Evolutionary conservation across 2,888 invertebrate species (phyloP).

Genomic region (Clivina fossor): DNA sequence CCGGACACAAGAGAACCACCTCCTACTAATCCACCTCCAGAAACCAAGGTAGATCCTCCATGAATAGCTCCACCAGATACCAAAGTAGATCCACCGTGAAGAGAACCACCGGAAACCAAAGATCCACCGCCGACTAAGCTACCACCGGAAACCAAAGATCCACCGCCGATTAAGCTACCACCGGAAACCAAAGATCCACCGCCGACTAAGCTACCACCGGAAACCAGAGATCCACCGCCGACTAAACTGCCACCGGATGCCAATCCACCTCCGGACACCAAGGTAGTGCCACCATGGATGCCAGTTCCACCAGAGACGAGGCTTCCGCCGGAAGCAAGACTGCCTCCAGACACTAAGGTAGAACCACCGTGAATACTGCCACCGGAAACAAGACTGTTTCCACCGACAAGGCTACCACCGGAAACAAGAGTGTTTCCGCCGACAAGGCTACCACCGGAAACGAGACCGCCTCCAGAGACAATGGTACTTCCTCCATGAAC

Average conservation of each 20-base stretch:
- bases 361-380: constrained; percentile 13
- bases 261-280: constrained; percentile 17
- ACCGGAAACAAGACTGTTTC: constrained; percentile 17
- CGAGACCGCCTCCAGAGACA: constrained; percentile 16
- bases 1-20: neutral
- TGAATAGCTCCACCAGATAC: constrained; percentile 2
- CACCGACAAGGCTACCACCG: constrained; percentile 10
- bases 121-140: neutral
- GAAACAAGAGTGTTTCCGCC: constrained; percentile 4
- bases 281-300: constrained; percentile 3
- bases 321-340: constrained; percentile 17
- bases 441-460: constrained; percentile 13
- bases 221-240: constrained; percentile 11
- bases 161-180: constrained; percentile 12
- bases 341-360: constrained; percentile 13
- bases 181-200: constrained; percentile 18
- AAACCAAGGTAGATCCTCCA: neutral
- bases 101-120: neutral
- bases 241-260: constrained; percentile 15
- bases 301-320: constrained; percentile 11
- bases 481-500: constrained; percentile 3
- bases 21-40: constrained; percentile 5
- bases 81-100: neutral
- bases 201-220: constrained; percentile 13
- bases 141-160: neutral